These are phyloP conservation scores for Stegana nigrithorax DNA, from an alignment of 2,888 invertebrate genomes.

Conservation along the genomic window DNA sequence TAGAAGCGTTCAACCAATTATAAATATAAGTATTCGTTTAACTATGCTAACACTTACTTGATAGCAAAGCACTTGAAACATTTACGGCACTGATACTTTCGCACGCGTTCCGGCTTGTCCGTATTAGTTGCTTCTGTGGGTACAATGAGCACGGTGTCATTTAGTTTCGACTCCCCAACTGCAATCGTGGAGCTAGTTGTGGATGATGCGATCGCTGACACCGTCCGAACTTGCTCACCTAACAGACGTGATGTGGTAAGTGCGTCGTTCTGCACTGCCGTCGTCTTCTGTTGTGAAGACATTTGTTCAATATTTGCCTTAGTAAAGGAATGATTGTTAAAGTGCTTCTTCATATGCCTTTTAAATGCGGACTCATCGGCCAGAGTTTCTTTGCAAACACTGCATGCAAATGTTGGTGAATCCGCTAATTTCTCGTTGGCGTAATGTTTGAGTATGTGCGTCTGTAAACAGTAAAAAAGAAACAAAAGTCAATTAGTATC, in stretches of 20 bases:
- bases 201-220: not conserved
- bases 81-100: constrained; percentile 56
- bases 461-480: constrained; percentile 32
- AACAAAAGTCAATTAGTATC: not conserved
- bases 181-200: not conserved
- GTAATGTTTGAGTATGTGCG: constrained; percentile 53
- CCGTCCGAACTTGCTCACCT: not conserved
- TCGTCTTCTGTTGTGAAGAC: not conserved
- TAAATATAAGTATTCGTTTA: not conserved
- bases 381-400: constrained; percentile 49
- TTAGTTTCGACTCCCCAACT: not conserved
- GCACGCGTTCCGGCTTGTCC: constrained; percentile 40
- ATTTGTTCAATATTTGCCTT: not conserved
- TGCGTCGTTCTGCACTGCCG: not conserved
- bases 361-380: constrained; percentile 40
- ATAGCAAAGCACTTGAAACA: constrained; percentile 61
- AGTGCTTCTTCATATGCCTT: constrained; percentile 55
- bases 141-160: constrained; percentile 33
- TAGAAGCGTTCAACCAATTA: not conserved
- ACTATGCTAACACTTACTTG: constrained; percentile 42
- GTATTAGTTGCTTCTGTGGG: constrained; percentile 32
- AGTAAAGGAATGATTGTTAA: constrained; percentile 26
- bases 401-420: constrained; percentile 38
- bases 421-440: constrained; percentile 25
- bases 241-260: not conserved